Base-by-base conservation (phyloP, 2,888 invertebrate species). In the Caenorhabditis afra region DNA sequence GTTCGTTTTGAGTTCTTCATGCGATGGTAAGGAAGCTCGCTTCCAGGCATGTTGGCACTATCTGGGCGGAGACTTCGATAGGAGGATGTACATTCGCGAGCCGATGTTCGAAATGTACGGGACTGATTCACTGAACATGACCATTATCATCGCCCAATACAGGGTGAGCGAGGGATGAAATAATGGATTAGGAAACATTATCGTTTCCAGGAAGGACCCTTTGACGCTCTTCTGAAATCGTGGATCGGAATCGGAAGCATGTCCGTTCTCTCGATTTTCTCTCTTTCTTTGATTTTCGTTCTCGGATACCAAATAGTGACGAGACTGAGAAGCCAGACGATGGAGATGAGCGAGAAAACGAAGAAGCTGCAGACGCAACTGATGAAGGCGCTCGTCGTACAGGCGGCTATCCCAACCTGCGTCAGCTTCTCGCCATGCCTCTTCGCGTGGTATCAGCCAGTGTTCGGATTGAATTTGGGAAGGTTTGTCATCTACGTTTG, bases 391-490 rank as follows among this genome's bases (percentile, higher is more conserved):
- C 49, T 67, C 0, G 41, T 67, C 3, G 23, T 67, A 3, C 67
- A 67, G 16, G 58, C 67, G 3, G 22, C 58, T 1, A 58, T 39
- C 16, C 67, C 67, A 2, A 67, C 67, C 5, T 16, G 57, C n/a
- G 67, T 57, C 14, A 47, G 67, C 29, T 67, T 67, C 49, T 67
- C 67, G 14, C 67, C 67, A 8, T 67, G 67, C 14, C 37, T 58
- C 23, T 58, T 67, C 7, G 57, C 67, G 3, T 67, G 67, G 67
- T 67, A 67, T 58, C 67, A 58, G 14, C 67, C 67, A 0, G 39
- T 58, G n/a, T 67, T 67, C 39, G 67, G 67, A 20, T 49, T 67
- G 7, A 57, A 67, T 41, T 49, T 57, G 10, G 57, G 67, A 29
- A 47, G 47, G 66, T 66, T 45, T 35, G 23, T 50, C 37, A n/a